These are phyloP conservation scores for Ia io DNA, from an alignment of 2,113 vertebrate species.

Conservation along the genomic window DNA sequence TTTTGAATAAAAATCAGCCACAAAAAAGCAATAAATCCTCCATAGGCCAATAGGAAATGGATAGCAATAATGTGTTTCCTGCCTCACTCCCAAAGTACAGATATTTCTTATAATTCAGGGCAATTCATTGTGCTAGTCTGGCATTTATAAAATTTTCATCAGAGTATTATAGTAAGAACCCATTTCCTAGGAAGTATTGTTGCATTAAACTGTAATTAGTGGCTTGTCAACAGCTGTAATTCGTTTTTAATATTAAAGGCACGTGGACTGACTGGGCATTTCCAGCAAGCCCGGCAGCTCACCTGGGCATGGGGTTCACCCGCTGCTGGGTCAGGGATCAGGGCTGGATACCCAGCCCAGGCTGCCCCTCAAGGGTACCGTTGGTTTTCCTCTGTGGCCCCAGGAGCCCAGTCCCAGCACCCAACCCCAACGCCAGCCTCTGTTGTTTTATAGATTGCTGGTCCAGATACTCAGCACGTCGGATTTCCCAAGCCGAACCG, in stretches of 20 bases:
- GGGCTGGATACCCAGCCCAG: not conserved
- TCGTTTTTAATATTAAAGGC: slow-evolving; percentile 29
- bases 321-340: rapidly evolving
- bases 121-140: slow-evolving; percentile 54
- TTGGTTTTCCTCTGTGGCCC: rapidly evolving
- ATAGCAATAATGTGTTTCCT: slow-evolving; percentile 74
- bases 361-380: not conserved
- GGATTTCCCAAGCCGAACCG: slow-evolving; percentile 17
- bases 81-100: slow-evolving; percentile 62
- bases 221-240: slow-evolving; percentile 25
- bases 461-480: not conserved
- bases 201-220: slow-evolving; percentile 69
- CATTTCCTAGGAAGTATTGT: slow-evolving; percentile 68
- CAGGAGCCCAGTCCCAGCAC: not conserved
- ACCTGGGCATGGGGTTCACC: not conserved
- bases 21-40: slow-evolving; percentile 73
- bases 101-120: slow-evolving; percentile 76
- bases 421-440: slow-evolving; percentile 33
- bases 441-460: slow-evolving; percentile 60
- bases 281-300: not conserved
- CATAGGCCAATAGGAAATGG: slow-evolving; percentile 65
- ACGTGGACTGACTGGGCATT: not conserved
- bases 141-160: slow-evolving; percentile 68
- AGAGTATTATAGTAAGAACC: slow-evolving; percentile 68
- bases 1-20: slow-evolving; percentile 63